Evolutionary conservation across 2,888 invertebrate genomes (phyloP), one percentile per base, ranked within the genome.

Genomic region (Branchinecta sandiegonensis): DNA sequence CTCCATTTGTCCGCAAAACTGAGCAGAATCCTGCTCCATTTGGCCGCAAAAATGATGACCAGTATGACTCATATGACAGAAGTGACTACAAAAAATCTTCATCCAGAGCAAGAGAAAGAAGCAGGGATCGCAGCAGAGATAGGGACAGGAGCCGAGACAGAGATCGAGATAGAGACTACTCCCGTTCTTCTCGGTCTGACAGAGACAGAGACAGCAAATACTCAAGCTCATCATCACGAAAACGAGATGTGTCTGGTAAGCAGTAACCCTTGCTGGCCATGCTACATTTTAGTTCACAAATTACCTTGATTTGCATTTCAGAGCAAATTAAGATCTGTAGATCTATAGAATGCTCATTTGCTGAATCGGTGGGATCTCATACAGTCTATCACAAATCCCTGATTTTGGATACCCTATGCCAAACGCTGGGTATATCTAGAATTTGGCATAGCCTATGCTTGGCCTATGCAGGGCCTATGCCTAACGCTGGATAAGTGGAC

Each of bases 171-270:
- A 56, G 56, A 56, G 56, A 56, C 13, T n/a, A 17, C 5, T 37
- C 37, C 37, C 37, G 37, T 37, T 37, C 37, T 37, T 37, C 37
- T 37, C 56, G 17, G 3, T 13, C 13, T 6, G n/a, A 56, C 10
- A 56, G 56, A 56, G 56, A 56, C 9, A 56, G 56, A 56, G 56
- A 56, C 56, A 14, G 17, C 56, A 56, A 17, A 56, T n/a, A 56
- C 56, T 14, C 14, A 9, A 56, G 17, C 56, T 56, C 56, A 56
- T 14, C 14, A 8, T 56, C 56, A 8, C 8, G 56, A 56, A 56
- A 56, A 10, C n/a, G 56, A 56, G 56, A 56, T 9, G 17, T 17
- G 8, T 56, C 56, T 14, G 17, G 56, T 56, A 56, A 56, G 56
- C 14, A n/a, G 13, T 1, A 17, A 14, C 8, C 17, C 17, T 14